phyloP scores from a whole-genome alignment of 2,888 invertebrate species.

The Busseola fusca region DNA sequence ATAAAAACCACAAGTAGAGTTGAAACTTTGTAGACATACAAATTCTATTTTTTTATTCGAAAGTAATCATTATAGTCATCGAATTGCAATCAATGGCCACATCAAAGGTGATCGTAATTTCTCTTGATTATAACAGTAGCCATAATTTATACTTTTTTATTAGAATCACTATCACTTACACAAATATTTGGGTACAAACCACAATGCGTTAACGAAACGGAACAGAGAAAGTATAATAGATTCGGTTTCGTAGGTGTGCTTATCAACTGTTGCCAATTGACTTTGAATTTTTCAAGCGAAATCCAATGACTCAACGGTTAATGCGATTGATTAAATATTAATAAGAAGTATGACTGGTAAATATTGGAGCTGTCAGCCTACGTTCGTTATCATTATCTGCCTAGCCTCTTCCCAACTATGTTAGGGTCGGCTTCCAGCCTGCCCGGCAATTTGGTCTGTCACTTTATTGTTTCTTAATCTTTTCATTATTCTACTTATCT shows the following conservation, averaged over 20 bases:
- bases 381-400: no score
- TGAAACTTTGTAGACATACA: no score
- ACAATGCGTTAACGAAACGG: conserved; percentile 15
- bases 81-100: no score
- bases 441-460: no score
- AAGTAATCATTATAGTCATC: no score
- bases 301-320: conserved; percentile 32
- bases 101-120: conserved; percentile 8
- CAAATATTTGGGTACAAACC: conserved; percentile 40
- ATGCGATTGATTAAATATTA: conserved; percentile 15
- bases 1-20: no score
- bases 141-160: conserved; percentile 17
- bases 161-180: conserved; percentile 8
- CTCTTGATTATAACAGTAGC: conserved; percentile 3
- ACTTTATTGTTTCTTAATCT: no score
- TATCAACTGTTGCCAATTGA: conserved; percentile 18
- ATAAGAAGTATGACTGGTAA: conserved; percentile 26
- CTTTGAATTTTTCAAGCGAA: conserved; percentile 9
- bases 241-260: conserved; percentile 26
- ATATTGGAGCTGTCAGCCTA: conserved; percentile 10
- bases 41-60: no score
- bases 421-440: neutral
- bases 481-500: no score
- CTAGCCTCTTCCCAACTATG: neutral
- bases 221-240: conserved; percentile 41